These are phyloP conservation scores for Danio jaintianensis DNA, from an alignment of 2,797 vertebrate species.

Conservation along the genomic window DNA sequence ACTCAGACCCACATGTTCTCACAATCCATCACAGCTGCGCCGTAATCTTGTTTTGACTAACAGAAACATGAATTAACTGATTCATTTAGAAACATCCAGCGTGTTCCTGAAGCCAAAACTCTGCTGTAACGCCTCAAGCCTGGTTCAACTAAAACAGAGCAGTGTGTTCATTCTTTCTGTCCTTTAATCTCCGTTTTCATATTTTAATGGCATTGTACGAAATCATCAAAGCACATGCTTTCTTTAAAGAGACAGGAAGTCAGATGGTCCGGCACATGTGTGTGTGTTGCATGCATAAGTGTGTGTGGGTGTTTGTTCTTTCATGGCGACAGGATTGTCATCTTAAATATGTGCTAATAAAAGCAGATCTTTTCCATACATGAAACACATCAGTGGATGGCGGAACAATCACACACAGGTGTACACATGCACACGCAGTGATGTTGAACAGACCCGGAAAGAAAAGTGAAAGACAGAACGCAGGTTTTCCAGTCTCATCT, in stretches of 20 bases:
- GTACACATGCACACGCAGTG: neutral
- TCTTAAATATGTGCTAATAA: conserved; percentile 41
- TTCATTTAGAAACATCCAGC: neutral
- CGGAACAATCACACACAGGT: conserved; percentile 25
- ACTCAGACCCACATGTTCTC: neutral
- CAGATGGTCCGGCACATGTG: conserved; percentile 11
- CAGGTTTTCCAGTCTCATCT: conserved; percentile 27
- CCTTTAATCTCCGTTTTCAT: conserved; percentile 31
- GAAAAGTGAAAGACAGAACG: conserved; percentile 39
- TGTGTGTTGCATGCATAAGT: conserved; percentile 2
- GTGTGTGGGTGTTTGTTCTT: conserved; percentile 6
- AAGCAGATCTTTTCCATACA: conserved; percentile 40
- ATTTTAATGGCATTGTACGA: conserved; percentile 20
- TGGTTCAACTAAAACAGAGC: conserved; percentile 1
- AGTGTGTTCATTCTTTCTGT: conserved; percentile 5
- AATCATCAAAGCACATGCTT: conserved; percentile 35
- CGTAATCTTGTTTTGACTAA: conserved; percentile 31
- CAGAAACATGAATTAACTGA: conserved; percentile 11
- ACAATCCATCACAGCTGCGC: conserved; percentile 24
- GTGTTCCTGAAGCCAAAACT: neutral
- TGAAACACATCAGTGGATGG: neutral
- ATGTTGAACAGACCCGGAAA: conserved; percentile 49
- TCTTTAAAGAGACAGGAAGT: conserved; percentile 24
- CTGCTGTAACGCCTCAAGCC: neutral
- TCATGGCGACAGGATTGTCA: conserved; percentile 1